A percentile compares a stretch with the other conserved stretches of the same genome.
Conservation (phyloP, 1,140 invertebrate species). For the Homalodisca vitripennis region DNA sequence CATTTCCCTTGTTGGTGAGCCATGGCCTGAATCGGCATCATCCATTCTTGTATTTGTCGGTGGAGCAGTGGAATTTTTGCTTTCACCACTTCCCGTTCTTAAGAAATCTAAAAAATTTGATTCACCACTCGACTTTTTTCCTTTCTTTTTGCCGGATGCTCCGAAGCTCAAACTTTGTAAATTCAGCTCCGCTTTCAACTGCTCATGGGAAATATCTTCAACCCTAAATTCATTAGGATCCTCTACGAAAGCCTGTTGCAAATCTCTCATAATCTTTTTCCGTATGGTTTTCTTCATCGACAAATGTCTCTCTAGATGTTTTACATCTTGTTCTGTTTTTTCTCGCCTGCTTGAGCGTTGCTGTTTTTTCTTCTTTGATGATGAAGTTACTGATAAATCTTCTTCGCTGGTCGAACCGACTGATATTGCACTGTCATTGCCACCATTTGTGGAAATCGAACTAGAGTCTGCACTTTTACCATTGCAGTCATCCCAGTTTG, state of each 20-base stretch:
- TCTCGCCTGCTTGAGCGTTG: constrained; percentile 54
- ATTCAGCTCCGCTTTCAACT: constrained; percentile 65
- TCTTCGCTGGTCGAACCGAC: constrained; percentile 54
- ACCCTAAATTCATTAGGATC: constrained; percentile 68
- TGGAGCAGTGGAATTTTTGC: constrained; percentile 18
- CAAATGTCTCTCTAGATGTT: constrained; percentile 74
- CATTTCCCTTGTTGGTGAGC: constrained; percentile 51
- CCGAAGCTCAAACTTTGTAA: constrained; percentile 64
- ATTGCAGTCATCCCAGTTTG: constrained; percentile 38
- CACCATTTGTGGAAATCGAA: constrained; percentile 38
- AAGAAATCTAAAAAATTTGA: constrained; percentile 70
- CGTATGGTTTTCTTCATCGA: constrained; percentile 86
- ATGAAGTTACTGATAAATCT: constrained; percentile 50
- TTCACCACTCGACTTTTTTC: constrained; percentile 51
- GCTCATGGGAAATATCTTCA: constrained; percentile 64
- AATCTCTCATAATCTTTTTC: constrained; percentile 81
- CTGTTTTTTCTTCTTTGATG: constrained; percentile 59
- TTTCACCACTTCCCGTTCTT: constrained; percentile 50
- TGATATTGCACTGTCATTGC: constrained; percentile 54
- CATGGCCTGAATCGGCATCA: constrained; percentile 57
- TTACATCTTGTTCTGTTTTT: constrained; percentile 66
- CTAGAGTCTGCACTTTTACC: constrained; percentile 29
- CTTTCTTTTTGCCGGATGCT: constrained; percentile 50
- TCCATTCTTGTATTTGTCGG: constrained; percentile 32
- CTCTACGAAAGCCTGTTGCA: constrained; percentile 73